Percentiles rank a stretch among this genome's conserved stretches.
Conservation (phyloP, 1,140 invertebrate species). For the Euglossa dilemma region DNA sequence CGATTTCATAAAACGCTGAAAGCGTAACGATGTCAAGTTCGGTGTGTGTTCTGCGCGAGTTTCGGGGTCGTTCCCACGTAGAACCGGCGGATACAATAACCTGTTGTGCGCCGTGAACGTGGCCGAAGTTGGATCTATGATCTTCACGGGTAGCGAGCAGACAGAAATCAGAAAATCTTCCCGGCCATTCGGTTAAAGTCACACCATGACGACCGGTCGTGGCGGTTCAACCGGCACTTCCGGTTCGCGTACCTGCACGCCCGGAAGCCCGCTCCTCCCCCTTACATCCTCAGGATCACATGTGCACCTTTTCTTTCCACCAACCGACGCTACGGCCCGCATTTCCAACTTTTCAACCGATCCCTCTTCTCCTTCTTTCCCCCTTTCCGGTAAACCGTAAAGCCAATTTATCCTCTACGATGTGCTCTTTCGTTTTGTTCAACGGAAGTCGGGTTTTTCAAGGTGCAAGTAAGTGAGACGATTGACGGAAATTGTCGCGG, state of each 20-base stretch:
- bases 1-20: slow-evolving; percentile 16
- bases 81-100: slow-evolving; percentile 33
- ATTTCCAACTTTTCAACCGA: slow-evolving; percentile 44
- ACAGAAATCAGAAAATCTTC: slow-evolving; percentile 66
- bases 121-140: slow-evolving; percentile 62
- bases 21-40: slow-evolving; percentile 49
- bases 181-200: slow-evolving; percentile 53
- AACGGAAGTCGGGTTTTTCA: not conserved
- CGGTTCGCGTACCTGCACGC: slow-evolving; percentile 66
- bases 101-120: slow-evolving; percentile 27
- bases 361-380: not conserved
- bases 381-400: not conserved
- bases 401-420: not conserved
- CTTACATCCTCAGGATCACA: slow-evolving; percentile 45
- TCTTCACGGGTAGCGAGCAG: slow-evolving; percentile 69
- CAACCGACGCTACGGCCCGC: slow-evolving; percentile 17
- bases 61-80: slow-evolving; percentile 44
- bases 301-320: slow-evolving; percentile 33
- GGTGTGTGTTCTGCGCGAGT: slow-evolving; percentile 5
- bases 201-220: slow-evolving; percentile 56
- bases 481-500: too few species aligned
- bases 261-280: slow-evolving; percentile 57
- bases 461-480: too few species aligned
- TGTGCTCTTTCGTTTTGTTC: too few species aligned
- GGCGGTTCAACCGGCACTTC: slow-evolving; percentile 66